Percentiles rank a stretch among this genome's conserved stretches.
These are phyloP conservation scores for Melanocharis versteri DNA, from an alignment of 2,113 vertebrate genomes.

Conservation along the genomic window DNA sequence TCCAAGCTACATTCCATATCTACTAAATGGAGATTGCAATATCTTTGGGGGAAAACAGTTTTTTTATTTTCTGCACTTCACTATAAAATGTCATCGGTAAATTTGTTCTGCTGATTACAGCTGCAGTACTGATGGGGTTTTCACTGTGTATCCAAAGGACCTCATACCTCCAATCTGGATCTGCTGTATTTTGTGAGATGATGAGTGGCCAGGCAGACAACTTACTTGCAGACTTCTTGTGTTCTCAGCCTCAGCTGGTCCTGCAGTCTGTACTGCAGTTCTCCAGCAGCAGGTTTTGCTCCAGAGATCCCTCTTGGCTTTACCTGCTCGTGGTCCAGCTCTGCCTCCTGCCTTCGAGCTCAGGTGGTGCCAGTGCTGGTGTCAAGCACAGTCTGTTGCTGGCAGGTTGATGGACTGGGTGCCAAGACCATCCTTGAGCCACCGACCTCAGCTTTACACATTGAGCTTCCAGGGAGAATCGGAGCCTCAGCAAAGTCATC, in stretches of 20 bases:
- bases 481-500: not conserved
- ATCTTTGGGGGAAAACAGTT: not conserved
- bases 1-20: not conserved
- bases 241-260: not conserved
- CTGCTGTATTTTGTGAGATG: not conserved
- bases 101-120: not conserved
- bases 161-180: not conserved
- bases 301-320: not conserved
- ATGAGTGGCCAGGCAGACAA: not conserved
- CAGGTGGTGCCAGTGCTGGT: rapidly evolving
- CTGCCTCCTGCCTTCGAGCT: not conserved
- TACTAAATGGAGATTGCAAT: not conserved
- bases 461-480: rapidly evolving
- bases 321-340: not conserved
- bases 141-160: not conserved
- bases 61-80: not conserved
- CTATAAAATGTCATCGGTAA: not conserved
- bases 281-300: not conserved
- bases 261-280: not conserved
- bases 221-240: not conserved
- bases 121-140: not conserved
- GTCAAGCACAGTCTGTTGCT: rapidly evolving
- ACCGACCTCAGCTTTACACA: not conserved
- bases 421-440: not conserved
- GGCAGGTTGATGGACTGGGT: rapidly evolving